phyloP scores from a whole-genome alignment of 1,140 invertebrate species.

The Drosophila setifemur region DNA sequence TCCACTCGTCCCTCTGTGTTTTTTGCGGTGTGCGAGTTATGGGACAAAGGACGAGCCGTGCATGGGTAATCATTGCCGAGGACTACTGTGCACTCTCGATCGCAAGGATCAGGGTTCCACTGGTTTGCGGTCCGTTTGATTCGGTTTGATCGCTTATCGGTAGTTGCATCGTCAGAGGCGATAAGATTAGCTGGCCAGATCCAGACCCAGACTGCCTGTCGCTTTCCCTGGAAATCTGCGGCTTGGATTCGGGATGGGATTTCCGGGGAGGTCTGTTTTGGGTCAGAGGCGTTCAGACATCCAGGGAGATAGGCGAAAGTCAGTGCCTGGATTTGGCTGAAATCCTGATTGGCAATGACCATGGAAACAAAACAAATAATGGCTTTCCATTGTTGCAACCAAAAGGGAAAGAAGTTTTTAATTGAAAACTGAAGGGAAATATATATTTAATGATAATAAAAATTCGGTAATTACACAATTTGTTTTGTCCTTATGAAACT shows the following conservation, averaged over 20 bases:
- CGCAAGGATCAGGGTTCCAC: conserved; percentile 6
- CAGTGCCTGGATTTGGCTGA: neutral
- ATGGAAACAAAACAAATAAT: neutral
- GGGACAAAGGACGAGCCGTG: conserved; percentile 55
- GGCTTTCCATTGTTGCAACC: no score
- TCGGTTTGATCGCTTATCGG: conserved; percentile 45
- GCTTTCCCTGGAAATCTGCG: conserved; percentile 47
- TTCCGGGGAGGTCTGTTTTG: conserved; percentile 37
- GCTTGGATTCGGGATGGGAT: conserved; percentile 11
- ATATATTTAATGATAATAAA: no score
- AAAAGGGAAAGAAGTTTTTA: no score
- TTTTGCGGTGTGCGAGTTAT: conserved; percentile 69
- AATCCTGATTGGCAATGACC: conserved; percentile 1
- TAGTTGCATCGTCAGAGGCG: conserved; percentile 45
- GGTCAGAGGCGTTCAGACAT: conserved; percentile 40
- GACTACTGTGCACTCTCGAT: conserved; percentile 59
- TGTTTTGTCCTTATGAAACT: no score
- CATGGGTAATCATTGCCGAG: conserved; percentile 58
- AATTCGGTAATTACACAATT: no score
- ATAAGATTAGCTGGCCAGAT: conserved; percentile 57
- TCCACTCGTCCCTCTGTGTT: conserved; percentile 11
- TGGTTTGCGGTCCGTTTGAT: conserved; percentile 65
- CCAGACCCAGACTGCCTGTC: conserved; percentile 72
- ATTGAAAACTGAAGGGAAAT: no score
- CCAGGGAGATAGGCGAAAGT: conserved; percentile 32